phyloP scores from a whole-genome alignment of 2,888 invertebrate genomes.

The Megamerina dolium region DNA sequence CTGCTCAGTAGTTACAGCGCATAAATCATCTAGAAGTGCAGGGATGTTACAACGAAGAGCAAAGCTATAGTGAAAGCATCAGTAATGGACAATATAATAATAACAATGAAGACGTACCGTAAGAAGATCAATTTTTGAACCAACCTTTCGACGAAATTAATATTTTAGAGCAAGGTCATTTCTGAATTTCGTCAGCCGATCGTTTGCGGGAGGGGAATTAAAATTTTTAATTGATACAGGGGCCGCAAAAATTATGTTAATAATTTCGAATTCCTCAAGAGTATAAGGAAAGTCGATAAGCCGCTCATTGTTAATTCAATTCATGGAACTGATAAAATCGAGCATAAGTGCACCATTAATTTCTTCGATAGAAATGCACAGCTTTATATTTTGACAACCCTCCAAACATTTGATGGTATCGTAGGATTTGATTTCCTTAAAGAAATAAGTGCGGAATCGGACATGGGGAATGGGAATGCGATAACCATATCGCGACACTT shows the following conservation, averaged over 20 bases:
- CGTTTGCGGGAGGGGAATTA: no score
- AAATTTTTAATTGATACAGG: no score
- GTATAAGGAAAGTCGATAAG: neutral
- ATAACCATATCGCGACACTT: neutral
- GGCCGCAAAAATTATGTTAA: conserved; percentile 9
- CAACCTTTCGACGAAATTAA: conserved; percentile 1
- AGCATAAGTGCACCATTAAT: conserved; percentile 6
- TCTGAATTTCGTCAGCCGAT: conserved; percentile 8
- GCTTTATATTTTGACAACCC: conserved; percentile 8
- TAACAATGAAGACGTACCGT: no score
- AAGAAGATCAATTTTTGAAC: no score
- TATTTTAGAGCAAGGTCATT: conserved; percentile 8
- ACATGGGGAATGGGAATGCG: conserved; percentile 6
- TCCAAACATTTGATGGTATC: no score
- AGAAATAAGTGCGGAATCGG: conserved; percentile 9
- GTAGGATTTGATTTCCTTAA: conserved; percentile 8
- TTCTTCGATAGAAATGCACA: conserved; percentile 6
- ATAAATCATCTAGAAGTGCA: conserved; percentile 1
- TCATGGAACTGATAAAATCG: conserved; percentile 8
- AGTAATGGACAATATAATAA: no score
- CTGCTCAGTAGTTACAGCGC: no score
- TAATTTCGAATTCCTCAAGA: conserved; percentile 2
- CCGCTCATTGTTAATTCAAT: conserved; percentile 6
- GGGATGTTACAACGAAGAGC: no score
- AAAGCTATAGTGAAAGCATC: no score